Conservation (phyloP, 2,888 invertebrate genomes). For the Meteorus cinctellus region DNA sequence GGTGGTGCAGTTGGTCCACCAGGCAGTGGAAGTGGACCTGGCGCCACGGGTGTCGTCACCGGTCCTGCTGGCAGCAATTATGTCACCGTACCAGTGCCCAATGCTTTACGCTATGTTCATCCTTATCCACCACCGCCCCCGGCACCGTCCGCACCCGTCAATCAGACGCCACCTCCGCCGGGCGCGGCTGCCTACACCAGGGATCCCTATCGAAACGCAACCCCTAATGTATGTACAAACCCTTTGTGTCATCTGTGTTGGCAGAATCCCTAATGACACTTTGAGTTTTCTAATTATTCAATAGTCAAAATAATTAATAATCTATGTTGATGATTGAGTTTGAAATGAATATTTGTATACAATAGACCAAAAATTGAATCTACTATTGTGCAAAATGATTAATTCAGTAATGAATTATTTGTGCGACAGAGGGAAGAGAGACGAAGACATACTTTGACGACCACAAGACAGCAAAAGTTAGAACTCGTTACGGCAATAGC, state of each 20-base stretch:
- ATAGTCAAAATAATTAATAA: background rate
- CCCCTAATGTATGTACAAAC: slow-evolving; percentile 65
- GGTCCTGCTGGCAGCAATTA: slow-evolving; percentile 75
- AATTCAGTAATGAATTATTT: slow-evolving; percentile 1
- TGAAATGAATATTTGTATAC: background rate
- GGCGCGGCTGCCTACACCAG: slow-evolving; percentile 68
- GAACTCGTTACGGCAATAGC: slow-evolving; percentile 54
- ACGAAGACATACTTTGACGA: slow-evolving; percentile 1
- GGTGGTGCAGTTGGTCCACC: slow-evolving; percentile 68
- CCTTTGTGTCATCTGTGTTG: background rate
- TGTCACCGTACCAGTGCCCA: slow-evolving; percentile 75
- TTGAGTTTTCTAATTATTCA: background rate
- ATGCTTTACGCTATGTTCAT: slow-evolving; percentile 69
- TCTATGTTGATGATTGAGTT: background rate
- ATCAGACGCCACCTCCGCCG: slow-evolving; percentile 73
- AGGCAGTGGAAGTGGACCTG: slow-evolving; percentile 73
- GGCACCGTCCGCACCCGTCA: slow-evolving; percentile 70
- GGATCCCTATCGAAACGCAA: slow-evolving; percentile 68
- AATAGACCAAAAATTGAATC: background rate
- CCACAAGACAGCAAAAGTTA: slow-evolving; percentile 47
- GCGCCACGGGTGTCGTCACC: slow-evolving; percentile 73
- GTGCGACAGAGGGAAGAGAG: background rate
- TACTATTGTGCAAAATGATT: background rate
- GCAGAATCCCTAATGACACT: background rate
- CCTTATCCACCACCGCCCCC: slow-evolving; percentile 68